These are phyloP conservation scores for Campoletis raptor DNA, from an alignment of 2,888 invertebrate species.

Conservation along the genomic window DNA sequence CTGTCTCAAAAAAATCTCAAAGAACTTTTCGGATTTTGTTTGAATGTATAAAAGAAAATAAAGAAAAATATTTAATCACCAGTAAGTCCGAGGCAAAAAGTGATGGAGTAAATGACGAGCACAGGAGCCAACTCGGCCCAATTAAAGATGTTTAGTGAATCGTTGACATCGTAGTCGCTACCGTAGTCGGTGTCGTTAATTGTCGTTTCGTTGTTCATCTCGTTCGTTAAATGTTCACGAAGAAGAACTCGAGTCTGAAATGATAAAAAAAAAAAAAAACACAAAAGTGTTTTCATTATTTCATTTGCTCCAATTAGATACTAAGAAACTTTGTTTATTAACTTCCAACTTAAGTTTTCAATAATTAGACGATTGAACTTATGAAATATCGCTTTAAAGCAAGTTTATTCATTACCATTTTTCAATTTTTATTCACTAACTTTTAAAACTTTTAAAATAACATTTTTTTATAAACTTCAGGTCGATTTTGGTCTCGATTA, in stretches of 20 bases:
- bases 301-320: not conserved
- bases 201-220: conserved; percentile 74
- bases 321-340: not conserved
- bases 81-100: conserved; percentile 87
- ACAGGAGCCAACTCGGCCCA: conserved; percentile 87
- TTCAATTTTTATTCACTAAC: no score
- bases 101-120: conserved; percentile 87
- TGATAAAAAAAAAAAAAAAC: no score
- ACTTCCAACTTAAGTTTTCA: not conserved
- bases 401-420: no score
- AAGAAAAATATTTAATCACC: conserved; percentile 84
- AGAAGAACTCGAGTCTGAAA: conserved; percentile 19
- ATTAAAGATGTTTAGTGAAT: conserved; percentile 85
- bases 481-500: not conserved
- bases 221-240: conserved; percentile 31
- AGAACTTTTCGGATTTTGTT: not conserved
- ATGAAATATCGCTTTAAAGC: not conserved
- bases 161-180: conserved; percentile 86
- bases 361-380: not conserved
- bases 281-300: not conserved
- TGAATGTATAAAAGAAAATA: no score
- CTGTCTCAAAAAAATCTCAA: not conserved
- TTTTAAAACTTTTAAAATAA: not conserved
- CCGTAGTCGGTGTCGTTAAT: conserved; percentile 75
- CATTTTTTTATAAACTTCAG: not conserved